Conservation (phyloP, 2,113 vertebrate species). For the Regulus satrapa region DNA sequence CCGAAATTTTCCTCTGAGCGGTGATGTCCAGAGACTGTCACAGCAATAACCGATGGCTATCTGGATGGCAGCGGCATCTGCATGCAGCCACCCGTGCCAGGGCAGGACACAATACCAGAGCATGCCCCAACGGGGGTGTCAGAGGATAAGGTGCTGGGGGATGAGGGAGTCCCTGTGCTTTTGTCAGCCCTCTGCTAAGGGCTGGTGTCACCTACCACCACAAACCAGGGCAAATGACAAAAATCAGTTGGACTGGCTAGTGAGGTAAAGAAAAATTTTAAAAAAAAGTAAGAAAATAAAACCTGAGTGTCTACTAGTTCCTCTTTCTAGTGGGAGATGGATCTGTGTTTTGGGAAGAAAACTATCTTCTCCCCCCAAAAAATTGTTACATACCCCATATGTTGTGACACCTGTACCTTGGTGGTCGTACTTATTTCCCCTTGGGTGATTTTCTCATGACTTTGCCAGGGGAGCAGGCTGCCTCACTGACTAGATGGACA, state of each 20-base stretch:
- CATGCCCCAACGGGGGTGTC: not conserved
- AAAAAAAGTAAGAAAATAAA: not conserved
- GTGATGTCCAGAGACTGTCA: not conserved
- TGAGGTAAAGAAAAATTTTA: not conserved
- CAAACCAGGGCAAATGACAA: not conserved
- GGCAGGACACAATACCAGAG: not conserved
- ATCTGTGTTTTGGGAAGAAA: not conserved
- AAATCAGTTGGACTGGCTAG: not conserved
- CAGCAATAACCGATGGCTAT: not conserved
- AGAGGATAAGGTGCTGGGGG: not conserved
- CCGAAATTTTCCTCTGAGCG: not conserved
- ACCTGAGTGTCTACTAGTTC: rapidly evolving
- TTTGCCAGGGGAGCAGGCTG: not conserved
- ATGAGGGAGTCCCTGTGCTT: not conserved
- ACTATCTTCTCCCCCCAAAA: not conserved
- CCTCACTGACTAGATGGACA: not conserved
- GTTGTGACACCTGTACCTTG: not conserved
- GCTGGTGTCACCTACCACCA: not conserved
- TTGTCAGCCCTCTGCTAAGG: not conserved
- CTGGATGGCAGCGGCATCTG: not conserved
- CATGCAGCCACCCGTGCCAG: not conserved
- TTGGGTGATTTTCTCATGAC: not conserved
- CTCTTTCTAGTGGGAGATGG: not conserved
- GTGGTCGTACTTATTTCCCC: not conserved
- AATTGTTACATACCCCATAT: not conserved